These are phyloP conservation scores for Rhincodon typus DNA, from an alignment of 2,797 vertebrate species.

Conservation along the genomic window DNA sequence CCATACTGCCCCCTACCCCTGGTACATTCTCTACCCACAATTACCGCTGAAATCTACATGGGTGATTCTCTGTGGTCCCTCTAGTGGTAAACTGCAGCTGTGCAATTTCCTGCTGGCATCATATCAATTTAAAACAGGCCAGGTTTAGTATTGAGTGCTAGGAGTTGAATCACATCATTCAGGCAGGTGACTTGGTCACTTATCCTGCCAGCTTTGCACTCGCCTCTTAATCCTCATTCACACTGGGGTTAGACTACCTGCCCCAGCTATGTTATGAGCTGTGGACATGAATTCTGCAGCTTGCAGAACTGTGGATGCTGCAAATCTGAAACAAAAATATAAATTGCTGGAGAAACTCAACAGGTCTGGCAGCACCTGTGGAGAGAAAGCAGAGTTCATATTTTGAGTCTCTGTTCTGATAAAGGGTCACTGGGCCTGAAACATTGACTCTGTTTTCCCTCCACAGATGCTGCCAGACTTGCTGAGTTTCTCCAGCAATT, in stretches of 20 bases:
- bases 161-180: background rate
- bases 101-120: background rate
- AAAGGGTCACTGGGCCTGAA: no score
- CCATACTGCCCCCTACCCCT: background rate
- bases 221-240: background rate
- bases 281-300: background rate
- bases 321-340: no score
- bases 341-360: no score
- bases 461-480: no score
- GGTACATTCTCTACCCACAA: background rate
- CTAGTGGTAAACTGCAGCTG: background rate
- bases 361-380: no score
- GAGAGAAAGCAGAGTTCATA: no score
- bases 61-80: background rate
- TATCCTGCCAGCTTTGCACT: background rate
- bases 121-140: background rate
- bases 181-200: background rate
- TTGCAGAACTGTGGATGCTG: no score
- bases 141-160: background rate
- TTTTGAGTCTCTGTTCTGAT: no score
- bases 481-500: no score
- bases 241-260: background rate
- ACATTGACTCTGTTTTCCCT: no score
- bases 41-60: background rate
- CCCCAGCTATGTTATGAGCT: background rate